phyloP scores from a whole-genome alignment of 2,113 vertebrate genomes.

The crab-eating macaque (Macaca fascicularis) region T2T-MFA8v1.1 NC_088390.1:83546001-83546500 shows the following conservation, averaged over 20 bases:
- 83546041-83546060: too few species aligned
- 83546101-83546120: too few species aligned
- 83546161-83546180: accelerated
- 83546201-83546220: neutral
- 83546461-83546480: neutral
- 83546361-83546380: too few species aligned
- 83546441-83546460: neutral
- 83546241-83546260: accelerated
- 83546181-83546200: neutral
- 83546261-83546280: accelerated
- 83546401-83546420: neutral
- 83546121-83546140: neutral
- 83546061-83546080: too few species aligned
- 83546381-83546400: too few species aligned
- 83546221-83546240: accelerated
- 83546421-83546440: neutral
- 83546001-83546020: too few species aligned
- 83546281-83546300: accelerated
- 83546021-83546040: too few species aligned
- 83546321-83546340: neutral
- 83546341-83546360: neutral
- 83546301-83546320: too few species aligned
- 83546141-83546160: neutral
- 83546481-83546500: neutral
- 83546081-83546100: too few species aligned